These are phyloP conservation scores for Cephonodes hylas DNA, from an alignment of 2,888 invertebrate genomes.

Conservation along the genomic window DNA sequence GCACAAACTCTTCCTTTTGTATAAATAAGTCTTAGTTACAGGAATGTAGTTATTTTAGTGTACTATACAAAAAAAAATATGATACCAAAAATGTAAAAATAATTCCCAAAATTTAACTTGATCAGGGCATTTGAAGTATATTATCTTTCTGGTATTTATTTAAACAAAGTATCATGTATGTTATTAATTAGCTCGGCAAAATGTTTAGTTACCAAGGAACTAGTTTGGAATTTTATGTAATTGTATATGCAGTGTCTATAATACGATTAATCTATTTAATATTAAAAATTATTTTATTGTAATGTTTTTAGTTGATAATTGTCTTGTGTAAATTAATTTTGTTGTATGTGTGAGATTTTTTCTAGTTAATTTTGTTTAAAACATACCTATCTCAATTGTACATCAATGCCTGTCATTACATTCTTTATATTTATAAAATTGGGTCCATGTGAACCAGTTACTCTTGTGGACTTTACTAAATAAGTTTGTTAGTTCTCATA, in stretches of 20 bases:
- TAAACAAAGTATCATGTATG: not conserved
- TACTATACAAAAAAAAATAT: not conserved
- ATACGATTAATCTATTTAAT: not conserved
- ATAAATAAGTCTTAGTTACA: not conserved
- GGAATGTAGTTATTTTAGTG: not conserved
- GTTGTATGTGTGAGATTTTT: too few relatives aligned
- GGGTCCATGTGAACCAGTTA: too few relatives aligned
- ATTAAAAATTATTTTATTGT: not conserved
- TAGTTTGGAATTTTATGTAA: constrained; percentile 24
- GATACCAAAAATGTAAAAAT: constrained; percentile 7
- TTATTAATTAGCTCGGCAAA: constrained; percentile 12
- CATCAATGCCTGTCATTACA: too few relatives aligned
- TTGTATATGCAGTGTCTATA: not conserved
- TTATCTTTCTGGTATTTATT: not conserved
- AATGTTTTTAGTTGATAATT: not conserved
- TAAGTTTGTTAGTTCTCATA: not conserved
- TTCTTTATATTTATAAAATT: too few relatives aligned
- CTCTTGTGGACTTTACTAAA: too few relatives aligned
- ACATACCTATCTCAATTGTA: too few relatives aligned
- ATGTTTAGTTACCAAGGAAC: constrained; percentile 37
- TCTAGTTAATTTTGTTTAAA: too few relatives aligned
- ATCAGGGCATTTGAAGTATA: not conserved
- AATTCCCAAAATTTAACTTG: not conserved
- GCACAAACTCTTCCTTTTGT: not conserved
- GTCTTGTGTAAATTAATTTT: not conserved